Conservation (phyloP, 2,888 invertebrate genomes). For the Tetragonisca angustula region DNA sequence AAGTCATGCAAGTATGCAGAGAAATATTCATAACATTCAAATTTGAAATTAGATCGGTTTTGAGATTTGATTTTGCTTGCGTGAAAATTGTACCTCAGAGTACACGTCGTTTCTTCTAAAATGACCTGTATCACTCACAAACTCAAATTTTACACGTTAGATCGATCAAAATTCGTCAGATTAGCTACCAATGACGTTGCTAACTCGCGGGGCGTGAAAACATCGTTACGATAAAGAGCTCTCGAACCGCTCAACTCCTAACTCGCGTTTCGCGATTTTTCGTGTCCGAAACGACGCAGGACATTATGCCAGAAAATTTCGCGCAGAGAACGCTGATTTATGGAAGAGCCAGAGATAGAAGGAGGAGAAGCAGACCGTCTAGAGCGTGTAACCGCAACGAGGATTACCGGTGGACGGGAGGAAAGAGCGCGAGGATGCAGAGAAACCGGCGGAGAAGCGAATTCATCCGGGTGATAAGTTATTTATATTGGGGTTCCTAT, state of each 20-base stretch:
- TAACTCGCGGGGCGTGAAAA: too few species aligned
- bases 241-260: not conserved
- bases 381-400: conserved; percentile 32
- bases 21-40: too few species aligned
- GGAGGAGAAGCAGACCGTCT: conserved; percentile 6
- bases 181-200: too few species aligned
- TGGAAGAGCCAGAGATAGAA: not conserved
- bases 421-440: conserved; percentile 21
- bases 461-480: conserved; percentile 54
- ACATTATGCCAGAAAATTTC: conserved; percentile 16
- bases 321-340: conserved; percentile 7
- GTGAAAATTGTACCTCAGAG: too few species aligned
- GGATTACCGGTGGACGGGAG: conserved; percentile 44
- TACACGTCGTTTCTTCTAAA: too few species aligned
- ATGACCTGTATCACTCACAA: too few species aligned
- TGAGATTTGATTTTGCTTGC: too few species aligned
- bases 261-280: not conserved
- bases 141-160: too few species aligned
- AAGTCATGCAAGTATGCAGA: too few species aligned
- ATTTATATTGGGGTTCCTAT: conserved; percentile 59
- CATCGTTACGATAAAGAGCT: not conserved
- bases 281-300: too few species aligned
- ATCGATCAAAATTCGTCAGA: too few species aligned
- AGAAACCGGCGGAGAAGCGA: not conserved
- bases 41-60: too few species aligned